phyloP scores from a whole-genome alignment of 2,797 vertebrate genomes.

The Pangasius djambal region DNA sequence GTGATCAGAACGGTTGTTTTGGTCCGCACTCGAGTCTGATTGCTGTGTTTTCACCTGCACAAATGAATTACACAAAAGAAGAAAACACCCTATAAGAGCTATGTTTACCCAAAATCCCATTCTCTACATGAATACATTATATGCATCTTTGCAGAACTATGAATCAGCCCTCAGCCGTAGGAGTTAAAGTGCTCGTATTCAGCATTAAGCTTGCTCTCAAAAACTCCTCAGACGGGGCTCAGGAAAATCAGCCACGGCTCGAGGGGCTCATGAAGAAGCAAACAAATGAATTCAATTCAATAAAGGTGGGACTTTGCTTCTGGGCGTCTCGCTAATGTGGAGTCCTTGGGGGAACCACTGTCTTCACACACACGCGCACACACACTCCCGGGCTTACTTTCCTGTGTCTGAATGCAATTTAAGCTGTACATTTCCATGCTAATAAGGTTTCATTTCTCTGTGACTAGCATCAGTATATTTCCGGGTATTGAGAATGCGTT shows the following conservation, averaged over 20 bases:
- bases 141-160: neutral
- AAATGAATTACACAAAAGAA: neutral
- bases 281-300: conserved; percentile 30
- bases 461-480: neutral
- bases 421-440: neutral
- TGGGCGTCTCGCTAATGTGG: conserved; percentile 1
- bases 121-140: neutral
- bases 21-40: neutral
- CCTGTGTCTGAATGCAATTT: neutral
- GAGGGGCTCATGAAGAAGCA: conserved; percentile 30
- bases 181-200: neutral
- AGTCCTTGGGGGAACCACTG: neutral
- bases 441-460: neutral
- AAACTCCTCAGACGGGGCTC: neutral
- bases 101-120: neutral
- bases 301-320: neutral
- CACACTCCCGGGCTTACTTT: neutral
- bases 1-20: neutral
- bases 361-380: conserved; percentile 2
- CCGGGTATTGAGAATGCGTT: neutral
- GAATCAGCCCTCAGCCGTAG: neutral
- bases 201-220: neutral
- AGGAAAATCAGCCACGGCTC: neutral
- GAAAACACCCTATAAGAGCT: neutral
- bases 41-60: neutral